phyloP scores from a whole-genome alignment of 2,113 vertebrate species.

The Lycaon pictus region DNA sequence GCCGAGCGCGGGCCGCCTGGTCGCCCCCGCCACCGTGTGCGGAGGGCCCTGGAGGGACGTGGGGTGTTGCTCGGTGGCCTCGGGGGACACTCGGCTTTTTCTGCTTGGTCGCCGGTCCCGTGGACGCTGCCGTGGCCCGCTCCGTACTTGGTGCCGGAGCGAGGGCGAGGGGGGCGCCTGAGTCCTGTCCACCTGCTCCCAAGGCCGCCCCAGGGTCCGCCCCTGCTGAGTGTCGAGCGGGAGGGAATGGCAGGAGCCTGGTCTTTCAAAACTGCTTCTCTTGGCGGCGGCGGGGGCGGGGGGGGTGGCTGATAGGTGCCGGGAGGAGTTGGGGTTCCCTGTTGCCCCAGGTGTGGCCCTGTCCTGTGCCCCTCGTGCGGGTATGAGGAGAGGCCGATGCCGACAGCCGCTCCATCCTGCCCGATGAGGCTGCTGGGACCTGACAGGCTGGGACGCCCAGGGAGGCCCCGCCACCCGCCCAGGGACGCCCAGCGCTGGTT shows the following conservation, averaged over 20 bases:
- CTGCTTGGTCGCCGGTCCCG: fast-evolving
- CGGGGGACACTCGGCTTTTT: fast-evolving
- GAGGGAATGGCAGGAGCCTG: not conserved
- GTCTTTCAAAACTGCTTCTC: not conserved
- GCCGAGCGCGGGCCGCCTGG: fast-evolving
- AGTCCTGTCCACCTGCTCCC: not conserved
- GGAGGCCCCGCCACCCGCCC: not conserved
- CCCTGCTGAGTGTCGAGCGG: fast-evolving
- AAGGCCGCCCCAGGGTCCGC: not conserved
- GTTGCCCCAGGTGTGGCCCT: not conserved
- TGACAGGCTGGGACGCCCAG: not conserved
- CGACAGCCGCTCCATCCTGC: fast-evolving
- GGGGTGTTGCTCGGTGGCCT: fast-evolving
- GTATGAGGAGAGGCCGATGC: not conserved
- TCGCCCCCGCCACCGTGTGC: fast-evolving
- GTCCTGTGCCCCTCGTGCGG: fast-evolving
- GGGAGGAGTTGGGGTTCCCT: not conserved
- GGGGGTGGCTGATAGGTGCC: not conserved
- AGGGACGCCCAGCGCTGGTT: not conserved
- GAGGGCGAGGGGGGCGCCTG: not conserved
- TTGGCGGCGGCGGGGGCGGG: not conserved
- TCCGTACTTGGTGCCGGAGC: fast-evolving
- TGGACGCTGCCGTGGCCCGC: not conserved
- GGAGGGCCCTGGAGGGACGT: not conserved
- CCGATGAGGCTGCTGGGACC: not conserved